A percentile compares a stretch with the other conserved stretches of the same genome.
Evolutionary conservation across 2,888 invertebrate genomes (phyloP).

Genomic region (Sinohyriopsis cumingii): DNA sequence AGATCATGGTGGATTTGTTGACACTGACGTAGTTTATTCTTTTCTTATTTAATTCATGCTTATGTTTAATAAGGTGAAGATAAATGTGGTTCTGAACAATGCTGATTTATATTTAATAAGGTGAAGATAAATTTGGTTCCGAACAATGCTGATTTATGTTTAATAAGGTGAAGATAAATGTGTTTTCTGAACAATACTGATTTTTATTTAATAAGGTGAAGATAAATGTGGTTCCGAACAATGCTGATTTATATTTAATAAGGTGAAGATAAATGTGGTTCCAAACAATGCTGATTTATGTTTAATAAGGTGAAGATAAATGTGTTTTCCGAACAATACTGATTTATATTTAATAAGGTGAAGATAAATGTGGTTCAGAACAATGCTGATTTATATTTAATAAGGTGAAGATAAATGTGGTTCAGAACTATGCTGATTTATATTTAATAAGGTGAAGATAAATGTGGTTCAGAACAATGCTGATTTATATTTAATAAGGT

Average conservation of each 20-base stretch:
- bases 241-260: conserved; percentile 69
- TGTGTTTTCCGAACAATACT: conserved; percentile 78
- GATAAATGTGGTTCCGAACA: conserved; percentile 95
- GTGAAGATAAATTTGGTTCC: conserved; percentile 96
- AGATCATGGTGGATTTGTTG: conserved; percentile 4
- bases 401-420: conserved; percentile 90
- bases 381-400: conserved; percentile 74
- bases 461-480: conserved; percentile 93
- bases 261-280: conserved; percentile 92
- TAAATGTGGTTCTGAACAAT: conserved; percentile 95
- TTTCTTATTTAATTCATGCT: no score
- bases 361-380: conserved; percentile 96
- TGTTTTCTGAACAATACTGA: conserved; percentile 81
- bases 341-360: conserved; percentile 53
- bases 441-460: conserved; percentile 78
- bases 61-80: conserved; percentile 76
- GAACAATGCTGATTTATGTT: conserved; percentile 75
- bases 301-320: conserved; percentile 82
- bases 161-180: conserved; percentile 85
- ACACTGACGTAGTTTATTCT: no score
- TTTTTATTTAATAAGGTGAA: conserved; percentile 73
- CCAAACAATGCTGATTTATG: conserved; percentile 79
- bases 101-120: conserved; percentile 31
- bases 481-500: conserved; percentile 53
- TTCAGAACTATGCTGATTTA: conserved; percentile 76